A percentile compares a stretch with the other conserved stretches of the same genome.
Conservation (phyloP, 2,113 vertebrate genomes). For the Calyptommatus sinebrachiatus region DNA sequence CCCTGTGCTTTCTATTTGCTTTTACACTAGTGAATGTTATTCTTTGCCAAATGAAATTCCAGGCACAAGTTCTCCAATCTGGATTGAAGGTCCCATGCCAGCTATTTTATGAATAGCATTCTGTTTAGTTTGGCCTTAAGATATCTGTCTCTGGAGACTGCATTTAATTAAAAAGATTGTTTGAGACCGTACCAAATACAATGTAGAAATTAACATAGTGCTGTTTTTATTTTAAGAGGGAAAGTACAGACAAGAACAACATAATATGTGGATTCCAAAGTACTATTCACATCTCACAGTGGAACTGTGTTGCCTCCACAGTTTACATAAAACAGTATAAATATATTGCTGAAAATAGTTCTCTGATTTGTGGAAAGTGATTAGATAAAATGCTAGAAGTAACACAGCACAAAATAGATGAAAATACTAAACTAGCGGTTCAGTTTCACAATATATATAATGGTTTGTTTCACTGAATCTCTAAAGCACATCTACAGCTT, state of each 20-base stretch:
- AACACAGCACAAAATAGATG: not conserved
- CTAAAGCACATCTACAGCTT: not conserved
- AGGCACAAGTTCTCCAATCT: not conserved
- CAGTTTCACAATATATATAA: not conserved
- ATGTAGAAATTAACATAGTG: not conserved
- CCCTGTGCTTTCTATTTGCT: not conserved
- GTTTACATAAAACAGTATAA: constrained; percentile 7
- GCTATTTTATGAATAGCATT: not conserved
- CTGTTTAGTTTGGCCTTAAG: not conserved
- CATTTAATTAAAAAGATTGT: constrained; percentile 4
- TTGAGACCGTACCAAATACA: not conserved
- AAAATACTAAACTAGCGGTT: not conserved
- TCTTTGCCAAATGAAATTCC: not conserved
- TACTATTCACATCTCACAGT: constrained; percentile 30
- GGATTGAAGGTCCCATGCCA: not conserved
- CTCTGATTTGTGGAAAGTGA: not conserved
- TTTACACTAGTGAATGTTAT: not conserved
- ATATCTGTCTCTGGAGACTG: not conserved
- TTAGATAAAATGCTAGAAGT: not conserved
- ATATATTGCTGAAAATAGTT: constrained; percentile 35
- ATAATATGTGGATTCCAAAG: not conserved
- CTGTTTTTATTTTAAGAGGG: not conserved
- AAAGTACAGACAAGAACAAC: not conserved
- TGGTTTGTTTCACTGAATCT: not conserved
- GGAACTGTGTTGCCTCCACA: constrained; percentile 9